phyloP scores from a whole-genome alignment of 2,113 vertebrate species.

The Ochotona curzoniae region DNA sequence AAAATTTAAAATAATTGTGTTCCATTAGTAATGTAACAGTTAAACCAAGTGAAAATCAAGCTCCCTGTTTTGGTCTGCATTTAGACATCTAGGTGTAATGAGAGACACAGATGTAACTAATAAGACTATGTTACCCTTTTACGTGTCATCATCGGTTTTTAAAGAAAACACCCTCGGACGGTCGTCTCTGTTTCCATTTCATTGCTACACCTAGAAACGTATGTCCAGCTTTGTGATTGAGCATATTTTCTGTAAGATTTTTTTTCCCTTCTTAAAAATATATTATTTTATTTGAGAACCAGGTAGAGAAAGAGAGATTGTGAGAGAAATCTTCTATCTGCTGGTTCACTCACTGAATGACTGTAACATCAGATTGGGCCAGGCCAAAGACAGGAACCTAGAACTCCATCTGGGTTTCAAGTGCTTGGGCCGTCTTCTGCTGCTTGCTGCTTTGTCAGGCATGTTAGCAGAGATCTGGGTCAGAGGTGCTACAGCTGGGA shows the following conservation, averaged over 20 bases:
- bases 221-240: background rate
- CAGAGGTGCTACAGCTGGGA: too few relatives aligned
- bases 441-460: too few relatives aligned
- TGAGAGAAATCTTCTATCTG: too few relatives aligned
- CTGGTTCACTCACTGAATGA: too few relatives aligned
- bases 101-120: background rate
- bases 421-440: too few relatives aligned
- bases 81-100: background rate
- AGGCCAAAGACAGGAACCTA: too few relatives aligned
- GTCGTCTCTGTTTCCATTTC: background rate
- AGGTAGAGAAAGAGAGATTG: too few relatives aligned
- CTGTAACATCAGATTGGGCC: too few relatives aligned
- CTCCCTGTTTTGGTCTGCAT: background rate
- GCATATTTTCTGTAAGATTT: background rate
- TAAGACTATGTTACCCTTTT: background rate
- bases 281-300: too few relatives aligned
- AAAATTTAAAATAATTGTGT: conserved; percentile 35
- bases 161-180: background rate
- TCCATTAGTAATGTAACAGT: conserved; percentile 31
- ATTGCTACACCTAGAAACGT: background rate
- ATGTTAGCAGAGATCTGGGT: too few relatives aligned
- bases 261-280: too few relatives aligned
- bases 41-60: conserved; percentile 31
- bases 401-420: too few relatives aligned
- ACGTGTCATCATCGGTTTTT: background rate